Conservation (phyloP, 2,113 vertebrate species). For the Cettia cetti region DNA sequence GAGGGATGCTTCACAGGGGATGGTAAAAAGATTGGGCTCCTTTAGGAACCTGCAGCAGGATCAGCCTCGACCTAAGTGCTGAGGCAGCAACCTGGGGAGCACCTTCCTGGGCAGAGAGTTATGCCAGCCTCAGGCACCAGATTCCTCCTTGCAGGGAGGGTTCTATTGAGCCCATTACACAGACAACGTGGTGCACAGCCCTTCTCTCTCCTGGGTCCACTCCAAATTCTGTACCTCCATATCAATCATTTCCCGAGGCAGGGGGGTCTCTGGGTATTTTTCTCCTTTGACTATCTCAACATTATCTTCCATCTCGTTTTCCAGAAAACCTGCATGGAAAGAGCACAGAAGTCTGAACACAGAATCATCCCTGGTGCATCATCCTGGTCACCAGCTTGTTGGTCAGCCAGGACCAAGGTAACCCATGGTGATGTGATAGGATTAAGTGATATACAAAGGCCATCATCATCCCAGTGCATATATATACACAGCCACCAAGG, state of each 20-base stretch:
- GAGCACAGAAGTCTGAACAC: neutral
- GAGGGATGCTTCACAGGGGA: neutral
- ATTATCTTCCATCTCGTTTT: constrained; percentile 75
- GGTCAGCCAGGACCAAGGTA: neutral
- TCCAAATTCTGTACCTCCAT: constrained; percentile 70
- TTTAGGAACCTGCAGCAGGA: neutral
- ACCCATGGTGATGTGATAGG: neutral
- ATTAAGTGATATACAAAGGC: neutral
- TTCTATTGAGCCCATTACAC: neutral
- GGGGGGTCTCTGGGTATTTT: constrained; percentile 69
- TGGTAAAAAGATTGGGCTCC: neutral
- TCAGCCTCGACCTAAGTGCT: neutral
- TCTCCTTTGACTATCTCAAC: constrained; percentile 43
- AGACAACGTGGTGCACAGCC: neutral
- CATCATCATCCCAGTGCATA: too few relatives aligned
- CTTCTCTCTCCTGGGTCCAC: neutral
- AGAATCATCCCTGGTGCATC: neutral
- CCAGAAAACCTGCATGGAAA: constrained; percentile 74
- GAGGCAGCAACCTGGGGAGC: neutral
- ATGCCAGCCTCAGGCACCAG: neutral
- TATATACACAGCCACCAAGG: neutral
- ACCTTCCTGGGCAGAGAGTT: neutral
- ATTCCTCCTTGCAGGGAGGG: neutral
- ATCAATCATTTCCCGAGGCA: constrained; percentile 79
- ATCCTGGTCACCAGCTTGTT: neutral